A percentile compares a stretch with the other conserved stretches of the same genome.
Evolutionary conservation across 1,140 invertebrate genomes (phyloP).

Genomic region (Eriosoma lanigerum): DNA sequence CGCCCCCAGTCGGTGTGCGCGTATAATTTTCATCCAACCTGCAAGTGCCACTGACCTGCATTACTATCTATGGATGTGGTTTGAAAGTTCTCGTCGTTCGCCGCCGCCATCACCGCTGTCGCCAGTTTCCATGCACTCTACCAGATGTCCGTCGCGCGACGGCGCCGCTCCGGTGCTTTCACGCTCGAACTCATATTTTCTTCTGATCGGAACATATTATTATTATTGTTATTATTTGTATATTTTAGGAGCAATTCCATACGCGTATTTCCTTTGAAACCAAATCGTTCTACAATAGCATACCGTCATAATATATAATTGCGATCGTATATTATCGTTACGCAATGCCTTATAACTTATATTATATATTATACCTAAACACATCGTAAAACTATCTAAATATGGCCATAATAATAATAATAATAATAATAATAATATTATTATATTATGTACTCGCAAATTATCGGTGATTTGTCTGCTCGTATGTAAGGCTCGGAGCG

Average conservation of each 20-base stretch:
- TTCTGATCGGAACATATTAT: too few species aligned
- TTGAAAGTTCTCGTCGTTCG: conserved; percentile 42
- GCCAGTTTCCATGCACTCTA: background rate
- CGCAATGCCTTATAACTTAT: too few species aligned
- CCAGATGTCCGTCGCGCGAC: conserved; percentile 11
- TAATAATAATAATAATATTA: background rate
- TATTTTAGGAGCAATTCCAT: too few species aligned
- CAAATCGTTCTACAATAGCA: too few species aligned
- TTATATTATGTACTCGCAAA: conserved; percentile 7
- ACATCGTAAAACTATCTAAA: too few species aligned
- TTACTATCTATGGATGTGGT: conserved; percentile 51
- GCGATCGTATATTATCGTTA: too few species aligned
- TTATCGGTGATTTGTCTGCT: conserved; percentile 7
- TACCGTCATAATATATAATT: too few species aligned
- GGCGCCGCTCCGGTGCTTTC: conserved; percentile 14
- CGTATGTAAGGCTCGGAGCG: background rate
- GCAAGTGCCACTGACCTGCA: conserved; percentile 48
- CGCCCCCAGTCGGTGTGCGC: background rate
- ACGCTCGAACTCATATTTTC: background rate
- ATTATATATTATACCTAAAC: too few species aligned
- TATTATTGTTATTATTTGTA: too few species aligned
- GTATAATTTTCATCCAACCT: conserved; percentile 22
- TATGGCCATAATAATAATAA: too few species aligned
- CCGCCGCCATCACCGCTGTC: background rate
- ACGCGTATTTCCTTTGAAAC: too few species aligned